These are phyloP conservation scores for Ophonus ardosiacus DNA, from an alignment of 2,888 invertebrate species.

Conservation along the genomic window DNA sequence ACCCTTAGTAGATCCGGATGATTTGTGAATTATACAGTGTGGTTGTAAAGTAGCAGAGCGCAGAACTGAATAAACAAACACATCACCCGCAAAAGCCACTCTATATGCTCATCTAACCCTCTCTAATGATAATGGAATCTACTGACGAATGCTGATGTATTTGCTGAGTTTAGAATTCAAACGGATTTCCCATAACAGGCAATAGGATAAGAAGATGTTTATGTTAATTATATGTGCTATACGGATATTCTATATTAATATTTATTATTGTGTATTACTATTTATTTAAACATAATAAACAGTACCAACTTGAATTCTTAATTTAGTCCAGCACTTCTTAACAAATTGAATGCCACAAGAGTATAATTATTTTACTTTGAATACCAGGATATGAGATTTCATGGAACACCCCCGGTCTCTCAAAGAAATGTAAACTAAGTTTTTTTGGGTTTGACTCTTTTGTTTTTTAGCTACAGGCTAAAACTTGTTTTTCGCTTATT, in stretches of 20 bases:
- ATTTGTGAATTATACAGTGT: constrained; percentile 35
- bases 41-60: not conserved
- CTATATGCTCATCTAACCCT: constrained; percentile 10
- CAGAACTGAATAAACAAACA: constrained; percentile 24
- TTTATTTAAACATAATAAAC: not conserved
- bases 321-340: not conserved
- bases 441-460: too few relatives aligned
- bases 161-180: constrained; percentile 19
- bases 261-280: not conserved
- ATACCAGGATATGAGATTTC: too few relatives aligned
- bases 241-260: not conserved
- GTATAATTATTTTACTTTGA: too few relatives aligned
- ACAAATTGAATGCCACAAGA: too few relatives aligned
- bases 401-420: too few relatives aligned
- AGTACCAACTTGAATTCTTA: not conserved
- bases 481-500: too few relatives aligned
- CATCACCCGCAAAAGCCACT: constrained; percentile 4
- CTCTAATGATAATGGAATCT: constrained; percentile 31
- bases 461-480: too few relatives aligned
- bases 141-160: constrained; percentile 27
- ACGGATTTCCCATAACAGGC: not conserved
- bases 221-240: not conserved
- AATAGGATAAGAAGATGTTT: not conserved
- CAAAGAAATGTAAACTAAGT: too few relatives aligned
- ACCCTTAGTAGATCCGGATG: constrained; percentile 28